These are phyloP conservation scores for Trogon melanurus DNA, from an alignment of 2,113 vertebrate species.

Conservation along the genomic window DNA sequence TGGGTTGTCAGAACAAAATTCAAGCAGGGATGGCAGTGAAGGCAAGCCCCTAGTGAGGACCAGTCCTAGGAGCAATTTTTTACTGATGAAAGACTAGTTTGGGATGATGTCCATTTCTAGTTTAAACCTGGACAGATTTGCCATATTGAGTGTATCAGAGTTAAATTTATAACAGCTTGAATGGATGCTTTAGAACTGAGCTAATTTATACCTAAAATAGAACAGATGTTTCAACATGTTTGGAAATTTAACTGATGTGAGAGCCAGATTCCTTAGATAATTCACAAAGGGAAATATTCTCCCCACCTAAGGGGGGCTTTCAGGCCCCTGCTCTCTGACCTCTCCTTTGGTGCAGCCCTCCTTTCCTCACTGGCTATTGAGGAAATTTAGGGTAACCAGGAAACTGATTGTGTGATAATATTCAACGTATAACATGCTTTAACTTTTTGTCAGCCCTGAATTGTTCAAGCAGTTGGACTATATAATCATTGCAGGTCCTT, in stretches of 20 bases:
- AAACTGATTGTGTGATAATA: background rate
- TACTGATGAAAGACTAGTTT: background rate
- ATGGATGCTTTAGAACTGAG: background rate
- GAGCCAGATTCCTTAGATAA: background rate
- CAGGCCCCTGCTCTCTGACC: background rate
- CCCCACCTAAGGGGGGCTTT: accelerated
- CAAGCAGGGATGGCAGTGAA: background rate
- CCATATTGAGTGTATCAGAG: background rate
- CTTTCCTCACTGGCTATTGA: background rate
- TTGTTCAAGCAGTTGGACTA: background rate
- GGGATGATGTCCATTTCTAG: background rate
- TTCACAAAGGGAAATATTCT: background rate
- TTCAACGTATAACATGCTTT: background rate
- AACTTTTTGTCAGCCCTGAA: background rate
- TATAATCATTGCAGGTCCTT: background rate
- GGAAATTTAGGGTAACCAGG: background rate
- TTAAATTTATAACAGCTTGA: background rate
- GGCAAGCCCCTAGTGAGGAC: background rate
- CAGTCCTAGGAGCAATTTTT: background rate
- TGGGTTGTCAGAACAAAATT: background rate
- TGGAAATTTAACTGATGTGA: background rate
- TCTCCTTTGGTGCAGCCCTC: background rate
- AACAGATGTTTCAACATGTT: background rate
- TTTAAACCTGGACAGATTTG: background rate
- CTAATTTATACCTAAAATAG: background rate